Percentiles rank a stretch among this genome's conserved stretches.
These are phyloP conservation scores for Eptesicus fuscus DNA, from an alignment of 2,113 vertebrate genomes.

Conservation along the genomic window DNA sequence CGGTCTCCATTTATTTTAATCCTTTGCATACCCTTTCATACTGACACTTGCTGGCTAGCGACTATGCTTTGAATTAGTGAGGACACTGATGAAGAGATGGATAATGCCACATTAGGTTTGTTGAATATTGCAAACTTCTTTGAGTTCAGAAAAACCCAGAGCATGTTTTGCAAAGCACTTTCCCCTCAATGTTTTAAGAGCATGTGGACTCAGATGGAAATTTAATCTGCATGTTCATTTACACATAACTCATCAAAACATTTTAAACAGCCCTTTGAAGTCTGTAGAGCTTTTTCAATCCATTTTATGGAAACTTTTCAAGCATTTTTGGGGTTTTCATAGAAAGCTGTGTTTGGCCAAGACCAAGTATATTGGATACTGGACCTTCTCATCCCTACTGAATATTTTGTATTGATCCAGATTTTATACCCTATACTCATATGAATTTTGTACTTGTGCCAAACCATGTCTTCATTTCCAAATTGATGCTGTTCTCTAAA, in stretches of 20 bases:
- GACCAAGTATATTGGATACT: neutral
- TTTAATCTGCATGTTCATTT: conserved; percentile 73
- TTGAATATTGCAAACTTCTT: conserved; percentile 23
- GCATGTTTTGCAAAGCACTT: conserved; percentile 61
- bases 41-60: conserved; percentile 15
- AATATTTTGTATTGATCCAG: conserved; percentile 49
- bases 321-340: conserved; percentile 43
- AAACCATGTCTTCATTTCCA: conserved; percentile 28
- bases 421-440: neutral
- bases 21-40: neutral
- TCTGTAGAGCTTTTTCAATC: conserved; percentile 56
- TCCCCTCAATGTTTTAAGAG: conserved; percentile 59
- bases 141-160: conserved; percentile 45
- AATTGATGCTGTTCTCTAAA: conserved; percentile 29
- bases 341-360: conserved; percentile 26
- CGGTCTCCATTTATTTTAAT: neutral
- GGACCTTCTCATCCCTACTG: neutral
- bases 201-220: conserved; percentile 69
- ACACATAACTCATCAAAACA: conserved; percentile 73
- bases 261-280: conserved; percentile 70
- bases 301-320: conserved; percentile 59
- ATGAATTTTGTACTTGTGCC: neutral
- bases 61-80: conserved; percentile 35
- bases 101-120: conserved; percentile 4
- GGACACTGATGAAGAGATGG: neutral